Evolutionary conservation across 2,113 vertebrate genomes (phyloP).

Genomic region (Marcusenius ussheri): DNA sequence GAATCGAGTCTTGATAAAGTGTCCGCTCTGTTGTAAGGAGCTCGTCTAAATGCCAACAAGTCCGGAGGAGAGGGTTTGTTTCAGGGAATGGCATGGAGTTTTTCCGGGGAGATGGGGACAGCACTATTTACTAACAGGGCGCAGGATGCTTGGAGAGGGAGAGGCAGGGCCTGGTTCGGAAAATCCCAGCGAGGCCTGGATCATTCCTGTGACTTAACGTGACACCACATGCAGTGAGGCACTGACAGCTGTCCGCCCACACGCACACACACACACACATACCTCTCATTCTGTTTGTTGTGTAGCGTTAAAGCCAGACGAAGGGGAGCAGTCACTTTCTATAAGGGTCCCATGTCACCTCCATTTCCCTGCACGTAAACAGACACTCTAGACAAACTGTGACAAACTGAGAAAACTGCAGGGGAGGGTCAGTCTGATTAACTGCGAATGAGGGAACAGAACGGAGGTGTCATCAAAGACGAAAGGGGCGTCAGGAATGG

Average conservation of each 20-base stretch:
- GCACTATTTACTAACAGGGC: conserved; percentile 30
- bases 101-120: background rate
- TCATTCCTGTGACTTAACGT: conserved; percentile 69
- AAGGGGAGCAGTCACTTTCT: conserved; percentile 59
- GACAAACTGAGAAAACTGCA: conserved; percentile 37
- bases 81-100: background rate
- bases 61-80: background rate
- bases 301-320: conserved; percentile 64
- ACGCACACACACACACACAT: conserved; percentile 45
- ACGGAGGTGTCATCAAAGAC: conserved; percentile 40
- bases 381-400: conserved; percentile 41
- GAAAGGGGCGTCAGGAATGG: conserved; percentile 9
- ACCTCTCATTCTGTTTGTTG: conserved; percentile 71
- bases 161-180: conserved; percentile 50
- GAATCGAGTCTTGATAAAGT: background rate
- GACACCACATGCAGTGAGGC: conserved; percentile 73
- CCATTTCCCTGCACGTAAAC: conserved; percentile 49
- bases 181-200: conserved; percentile 35
- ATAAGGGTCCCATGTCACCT: conserved; percentile 47
- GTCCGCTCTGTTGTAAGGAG: background rate
- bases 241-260: conserved; percentile 54
- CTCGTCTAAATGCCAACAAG: background rate
- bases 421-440: conserved; percentile 47
- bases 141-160: conserved; percentile 57
- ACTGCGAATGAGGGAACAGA: conserved; percentile 29